phyloP scores from a whole-genome alignment of 2,797 vertebrate genomes.

The Lerista edwardsae region DNA sequence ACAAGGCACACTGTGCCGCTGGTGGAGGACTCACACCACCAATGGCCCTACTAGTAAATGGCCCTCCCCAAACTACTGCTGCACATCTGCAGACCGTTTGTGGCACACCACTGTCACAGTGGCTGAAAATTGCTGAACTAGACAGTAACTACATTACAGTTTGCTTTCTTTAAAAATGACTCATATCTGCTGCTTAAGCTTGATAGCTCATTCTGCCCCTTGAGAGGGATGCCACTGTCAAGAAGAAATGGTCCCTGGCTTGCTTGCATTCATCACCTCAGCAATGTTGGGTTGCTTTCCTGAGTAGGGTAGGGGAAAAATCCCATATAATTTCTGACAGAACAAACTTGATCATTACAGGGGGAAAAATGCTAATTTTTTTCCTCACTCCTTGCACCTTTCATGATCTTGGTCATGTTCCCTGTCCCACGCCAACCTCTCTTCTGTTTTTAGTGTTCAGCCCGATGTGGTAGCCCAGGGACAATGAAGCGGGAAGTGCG shows the following conservation, averaged over 20 bases:
- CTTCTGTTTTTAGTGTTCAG: constrained; percentile 79
- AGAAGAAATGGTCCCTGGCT: background rate
- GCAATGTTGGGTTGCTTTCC: background rate
- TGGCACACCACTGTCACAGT: no score
- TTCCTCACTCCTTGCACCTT: background rate
- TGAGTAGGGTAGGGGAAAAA: background rate
- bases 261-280: background rate
- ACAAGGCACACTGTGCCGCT: no score
- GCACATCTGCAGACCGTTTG: no score
- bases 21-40: no score
- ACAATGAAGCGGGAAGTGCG: constrained; percentile 84
- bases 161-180: background rate
- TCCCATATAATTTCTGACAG: background rate
- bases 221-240: background rate
- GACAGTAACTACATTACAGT: background rate
- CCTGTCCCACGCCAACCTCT: background rate
- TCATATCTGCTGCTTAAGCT: background rate
- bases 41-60: no score
- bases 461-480: constrained; percentile 80
- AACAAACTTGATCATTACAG: background rate
- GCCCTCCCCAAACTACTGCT: no score
- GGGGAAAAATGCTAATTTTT: background rate
- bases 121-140: no score
- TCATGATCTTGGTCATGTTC: no score
- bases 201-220: background rate